Conservation (phyloP, 2,888 invertebrate genomes). For the Priocnemis perturbator region DNA sequence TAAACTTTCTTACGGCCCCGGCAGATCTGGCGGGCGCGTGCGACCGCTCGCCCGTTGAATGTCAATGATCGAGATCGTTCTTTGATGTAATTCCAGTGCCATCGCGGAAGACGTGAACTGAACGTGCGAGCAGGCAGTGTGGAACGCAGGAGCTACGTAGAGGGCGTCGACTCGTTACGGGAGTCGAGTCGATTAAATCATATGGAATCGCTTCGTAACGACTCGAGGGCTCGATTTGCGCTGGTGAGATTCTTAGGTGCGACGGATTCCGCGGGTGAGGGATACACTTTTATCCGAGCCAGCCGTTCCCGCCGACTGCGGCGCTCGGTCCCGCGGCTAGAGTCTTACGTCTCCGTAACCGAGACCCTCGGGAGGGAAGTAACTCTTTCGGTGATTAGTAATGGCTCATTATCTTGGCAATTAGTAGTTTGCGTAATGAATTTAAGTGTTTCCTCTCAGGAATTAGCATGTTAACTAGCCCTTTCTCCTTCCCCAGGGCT, state of each 20-base stretch:
- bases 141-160: not conserved
- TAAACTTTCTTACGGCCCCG: constrained; percentile 48
- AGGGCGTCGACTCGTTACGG: no score
- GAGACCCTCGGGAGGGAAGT: constrained; percentile 16
- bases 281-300: no score
- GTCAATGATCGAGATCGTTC: constrained; percentile 57
- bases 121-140: constrained; percentile 20
- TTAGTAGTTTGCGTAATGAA: constrained; percentile 69
- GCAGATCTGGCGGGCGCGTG: constrained; percentile 42
- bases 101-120: constrained; percentile 43
- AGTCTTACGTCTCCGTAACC: no score
- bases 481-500: constrained; percentile 43
- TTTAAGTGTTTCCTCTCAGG: constrained; percentile 67
- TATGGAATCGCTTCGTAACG: no score
- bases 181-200: no score
- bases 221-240: no score
- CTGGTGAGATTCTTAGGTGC: no score
- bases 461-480: constrained; percentile 68
- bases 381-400: constrained; percentile 68
- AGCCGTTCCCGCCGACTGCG: no score
- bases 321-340: no score
- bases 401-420: constrained; percentile 67
- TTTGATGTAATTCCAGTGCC: constrained; percentile 55
- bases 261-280: no score
- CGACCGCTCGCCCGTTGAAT: constrained; percentile 46